Evolutionary conservation across 1,140 invertebrate species (phyloP).

Genomic region (Argopecten irradians): DNA sequence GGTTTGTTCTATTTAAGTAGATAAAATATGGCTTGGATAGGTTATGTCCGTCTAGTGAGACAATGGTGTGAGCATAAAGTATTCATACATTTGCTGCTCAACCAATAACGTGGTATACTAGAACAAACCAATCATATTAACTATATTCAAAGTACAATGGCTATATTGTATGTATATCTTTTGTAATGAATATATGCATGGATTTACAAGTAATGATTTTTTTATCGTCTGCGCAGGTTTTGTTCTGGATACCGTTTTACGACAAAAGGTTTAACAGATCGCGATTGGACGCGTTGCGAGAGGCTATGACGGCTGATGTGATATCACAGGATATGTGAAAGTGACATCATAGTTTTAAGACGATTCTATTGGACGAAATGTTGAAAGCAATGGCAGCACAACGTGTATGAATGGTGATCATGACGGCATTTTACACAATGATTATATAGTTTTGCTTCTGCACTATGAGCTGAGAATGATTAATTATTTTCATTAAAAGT

Average conservation of each 20-base stretch:
- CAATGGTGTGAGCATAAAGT: not conserved
- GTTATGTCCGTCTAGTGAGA: not conserved
- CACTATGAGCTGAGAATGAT: too few relatives aligned
- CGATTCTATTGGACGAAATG: too few relatives aligned
- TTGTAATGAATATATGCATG: not conserved
- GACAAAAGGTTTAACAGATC: conserved; percentile 56
- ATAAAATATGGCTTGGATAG: too few relatives aligned
- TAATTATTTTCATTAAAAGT: too few relatives aligned
- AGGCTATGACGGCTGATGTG: not conserved
- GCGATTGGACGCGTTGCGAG: conserved; percentile 32
- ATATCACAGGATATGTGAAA: not conserved
- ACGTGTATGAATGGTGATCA: too few relatives aligned
- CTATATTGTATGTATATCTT: not conserved
- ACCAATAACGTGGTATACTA: not conserved
- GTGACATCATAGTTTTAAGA: too few relatives aligned
- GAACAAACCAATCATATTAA: not conserved
- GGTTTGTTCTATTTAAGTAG: too few relatives aligned
- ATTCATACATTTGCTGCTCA: not conserved
- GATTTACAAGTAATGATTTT: not conserved
- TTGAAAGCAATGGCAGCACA: too few relatives aligned
- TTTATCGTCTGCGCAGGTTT: conserved; percentile 44
- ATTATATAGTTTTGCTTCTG: too few relatives aligned
- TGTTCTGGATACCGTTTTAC: conserved; percentile 60
- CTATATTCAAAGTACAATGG: not conserved
- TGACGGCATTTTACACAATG: too few relatives aligned